Conservation (phyloP, 2,113 vertebrate genomes). For the Uropsilus gracilis region DNA sequence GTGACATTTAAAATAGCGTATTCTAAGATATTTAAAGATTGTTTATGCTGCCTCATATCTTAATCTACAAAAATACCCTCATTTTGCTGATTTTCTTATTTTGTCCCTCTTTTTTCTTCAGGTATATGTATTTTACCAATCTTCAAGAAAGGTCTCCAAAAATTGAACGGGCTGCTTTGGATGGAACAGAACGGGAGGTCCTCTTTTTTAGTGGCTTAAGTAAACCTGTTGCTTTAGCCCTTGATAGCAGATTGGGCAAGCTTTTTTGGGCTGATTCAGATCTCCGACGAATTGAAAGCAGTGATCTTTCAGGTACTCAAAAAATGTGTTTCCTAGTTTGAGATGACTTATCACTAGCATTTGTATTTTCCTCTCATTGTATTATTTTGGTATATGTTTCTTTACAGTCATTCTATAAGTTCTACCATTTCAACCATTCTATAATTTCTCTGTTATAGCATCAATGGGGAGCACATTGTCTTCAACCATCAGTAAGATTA, state of each 20-base stretch:
- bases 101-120: conserved; percentile 74
- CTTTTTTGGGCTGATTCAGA: conserved; percentile 98
- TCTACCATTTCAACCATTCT: no score
- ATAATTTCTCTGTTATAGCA: no score
- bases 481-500: not conserved
- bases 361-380: conserved; percentile 28
- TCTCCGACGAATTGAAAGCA: conserved; percentile 97
- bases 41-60: not conserved
- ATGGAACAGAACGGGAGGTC: conserved; percentile 97
- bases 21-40: conserved; percentile 13
- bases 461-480: conserved; percentile 12
- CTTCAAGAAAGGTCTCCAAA: conserved; percentile 95
- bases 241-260: conserved; percentile 94
- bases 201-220: conserved; percentile 96
- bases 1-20: not conserved
- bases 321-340: conserved; percentile 69
- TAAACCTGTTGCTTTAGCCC: conserved; percentile 93
- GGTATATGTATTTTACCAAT: conserved; percentile 99
- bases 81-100: not conserved
- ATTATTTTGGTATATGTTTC: conserved; percentile 24
- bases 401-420: not conserved
- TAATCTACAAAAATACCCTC: not conserved
- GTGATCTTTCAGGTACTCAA: conserved; percentile 94
- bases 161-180: conserved; percentile 96
- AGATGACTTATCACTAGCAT: not conserved